Evolutionary conservation across 2,888 invertebrate genomes (phyloP), one percentile per base, ranked within the genome.

Genomic region (Herminia tarsipennalis): DNA sequence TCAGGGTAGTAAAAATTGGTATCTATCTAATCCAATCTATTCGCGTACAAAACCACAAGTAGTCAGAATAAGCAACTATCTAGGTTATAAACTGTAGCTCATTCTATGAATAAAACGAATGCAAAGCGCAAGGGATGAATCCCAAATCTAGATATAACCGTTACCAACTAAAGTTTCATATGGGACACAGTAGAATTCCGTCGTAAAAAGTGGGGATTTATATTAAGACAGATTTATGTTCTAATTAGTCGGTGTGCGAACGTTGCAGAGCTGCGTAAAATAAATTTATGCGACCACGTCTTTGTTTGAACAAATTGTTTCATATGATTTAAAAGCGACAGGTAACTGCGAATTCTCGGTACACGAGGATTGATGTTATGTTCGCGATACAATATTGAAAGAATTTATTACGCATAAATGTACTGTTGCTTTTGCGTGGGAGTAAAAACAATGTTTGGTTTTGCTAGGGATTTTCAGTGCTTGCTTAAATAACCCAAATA

Each of bases 151-250:
- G 21, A 37, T 37, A 13, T 37, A 12, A 51, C 38, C 39, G 29
- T 48, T 54, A 55, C 41, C 33, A 6, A 29, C 34, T 45, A 56
- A 56, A 66, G 55, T 62, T 63, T 61, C 50, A 55, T 36, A 51
- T 44, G 58, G 55, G 39, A 45, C 17, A 64, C 52, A 62, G 61
- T n/a, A 54, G 71, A 78, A 77, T 76, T 66, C 59, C 52, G 68
- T 66, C 67, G 71, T 76, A 81, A 82, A 82, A 83, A 81, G 80
- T 76, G 72, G 69, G 78, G 79, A 79, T 83, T 83, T 79, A 76
- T 78, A 76, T 81, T 77, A 81, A 83, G 81, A 77, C 74, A 83
- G 85, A 87, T 87, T 87, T 87, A 87, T 86, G 84, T 81, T 83
- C 80, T 87, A 87, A 87, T 86, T 87, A 87, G 86, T 77, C 75